phyloP scores from a whole-genome alignment of 2,797 vertebrate genomes.

The Lagorchestes hirsutus region DNA sequence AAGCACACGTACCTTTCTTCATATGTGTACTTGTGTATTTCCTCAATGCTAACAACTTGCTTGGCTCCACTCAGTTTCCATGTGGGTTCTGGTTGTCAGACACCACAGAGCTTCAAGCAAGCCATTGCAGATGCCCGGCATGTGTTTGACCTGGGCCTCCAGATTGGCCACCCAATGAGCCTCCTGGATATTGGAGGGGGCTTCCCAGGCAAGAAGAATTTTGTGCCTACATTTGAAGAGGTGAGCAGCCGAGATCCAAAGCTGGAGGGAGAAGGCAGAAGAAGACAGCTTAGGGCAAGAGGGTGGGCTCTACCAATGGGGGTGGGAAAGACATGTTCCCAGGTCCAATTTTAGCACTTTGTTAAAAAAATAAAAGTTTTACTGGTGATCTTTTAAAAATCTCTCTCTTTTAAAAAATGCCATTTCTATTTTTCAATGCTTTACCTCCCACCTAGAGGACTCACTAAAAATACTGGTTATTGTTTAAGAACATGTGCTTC shows the following conservation, averaged over 20 bases:
- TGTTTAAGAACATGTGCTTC: background rate
- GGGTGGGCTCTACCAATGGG: background rate
- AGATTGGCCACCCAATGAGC: conserved; percentile 63
- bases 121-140: conserved; percentile 62
- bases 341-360: background rate
- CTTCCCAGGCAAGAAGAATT: conserved; percentile 60
- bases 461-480: background rate
- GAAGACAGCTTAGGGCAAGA: too few relatives aligned
- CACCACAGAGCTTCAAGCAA: conserved; percentile 18
- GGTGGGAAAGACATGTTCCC: too few relatives aligned
- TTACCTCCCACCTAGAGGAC: background rate
- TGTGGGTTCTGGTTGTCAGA: conserved; percentile 63
- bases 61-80: conserved; percentile 74
- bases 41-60: background rate
- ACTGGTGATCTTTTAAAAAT: too few relatives aligned
- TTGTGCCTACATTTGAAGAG: conserved; percentile 64
- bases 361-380: too few relatives aligned
- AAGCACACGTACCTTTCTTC: background rate
- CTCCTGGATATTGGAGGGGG: conserved; percentile 80
- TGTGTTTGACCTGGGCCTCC: conserved; percentile 67
- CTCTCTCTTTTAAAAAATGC: too few relatives aligned
- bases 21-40: background rate
- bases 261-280: background rate
- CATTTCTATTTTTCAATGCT: too few relatives aligned
- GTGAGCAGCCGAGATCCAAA: conserved; percentile 29